phyloP scores from a whole-genome alignment of 1,140 invertebrate genomes.

The Zaprionus kolodkinae region DNA sequence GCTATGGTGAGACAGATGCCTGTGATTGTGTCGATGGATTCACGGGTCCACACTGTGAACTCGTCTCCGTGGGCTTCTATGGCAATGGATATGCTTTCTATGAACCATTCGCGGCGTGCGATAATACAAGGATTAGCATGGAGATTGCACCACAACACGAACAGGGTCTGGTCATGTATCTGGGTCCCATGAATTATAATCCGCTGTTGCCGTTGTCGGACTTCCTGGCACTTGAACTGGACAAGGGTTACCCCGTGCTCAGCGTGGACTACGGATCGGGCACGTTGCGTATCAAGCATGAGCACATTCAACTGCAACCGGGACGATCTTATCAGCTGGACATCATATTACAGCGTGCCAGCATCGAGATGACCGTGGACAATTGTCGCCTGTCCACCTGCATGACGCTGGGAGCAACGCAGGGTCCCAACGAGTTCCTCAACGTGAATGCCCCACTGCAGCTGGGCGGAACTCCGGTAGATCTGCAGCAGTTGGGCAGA shows the following conservation, averaged over 20 bases:
- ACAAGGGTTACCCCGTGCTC: slow-evolving; percentile 92
- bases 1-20: slow-evolving; percentile 85
- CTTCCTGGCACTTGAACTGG: slow-evolving; percentile 95
- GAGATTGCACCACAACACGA: slow-evolving; percentile 90
- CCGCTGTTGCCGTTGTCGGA: slow-evolving; percentile 88
- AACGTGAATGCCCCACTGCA: slow-evolving; percentile 96
- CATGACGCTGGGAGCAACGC: slow-evolving; percentile 88
- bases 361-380: slow-evolving; percentile 91
- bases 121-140: slow-evolving; percentile 91
- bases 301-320: slow-evolving; percentile 90
- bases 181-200: slow-evolving; percentile 91
- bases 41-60: slow-evolving; percentile 95
- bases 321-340: slow-evolving; percentile 93
- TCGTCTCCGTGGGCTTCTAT: slow-evolving; percentile 93
- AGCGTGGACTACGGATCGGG: slow-evolving; percentile 96
- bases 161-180: slow-evolving; percentile 94
- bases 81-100: slow-evolving; percentile 96
- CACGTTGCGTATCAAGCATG: slow-evolving; percentile 89
- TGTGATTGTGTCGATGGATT: slow-evolving; percentile 90
- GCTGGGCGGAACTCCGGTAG: slow-evolving; percentile 91
- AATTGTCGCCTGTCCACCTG: slow-evolving; percentile 90
- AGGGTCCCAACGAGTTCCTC: slow-evolving; percentile 90
- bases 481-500: slow-evolving; percentile 86
- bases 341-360: slow-evolving; percentile 89
- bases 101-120: slow-evolving; percentile 90